Conservation (phyloP, 2,888 invertebrate species). For the Limnephilus lunatus region DNA sequence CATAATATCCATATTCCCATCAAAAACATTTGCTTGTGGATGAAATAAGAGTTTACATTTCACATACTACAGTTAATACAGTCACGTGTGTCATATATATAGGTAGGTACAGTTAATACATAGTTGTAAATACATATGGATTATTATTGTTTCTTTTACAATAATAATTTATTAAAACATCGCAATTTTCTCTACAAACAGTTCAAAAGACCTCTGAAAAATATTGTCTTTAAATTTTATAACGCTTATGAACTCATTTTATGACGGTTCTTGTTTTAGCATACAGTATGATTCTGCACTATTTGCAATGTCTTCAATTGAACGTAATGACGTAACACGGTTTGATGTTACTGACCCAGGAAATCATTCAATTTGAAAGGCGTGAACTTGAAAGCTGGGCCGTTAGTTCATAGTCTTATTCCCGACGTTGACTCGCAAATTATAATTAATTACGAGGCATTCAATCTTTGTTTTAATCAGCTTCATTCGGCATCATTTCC, state of each 20-base stretch:
- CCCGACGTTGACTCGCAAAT: background rate
- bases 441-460: background rate
- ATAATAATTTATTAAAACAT: no score
- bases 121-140: no score
- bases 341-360: background rate
- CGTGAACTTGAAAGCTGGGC: conserved; percentile 7
- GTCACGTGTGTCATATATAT: no score
- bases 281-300: background rate
- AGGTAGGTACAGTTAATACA: no score
- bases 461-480: conserved; percentile 19
- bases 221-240: no score
- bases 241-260: background rate
- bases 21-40: no score
- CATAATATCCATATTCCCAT: no score
- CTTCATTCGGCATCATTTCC: background rate
- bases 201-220: no score
- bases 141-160: no score
- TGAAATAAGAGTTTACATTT: no score
- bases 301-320: background rate
- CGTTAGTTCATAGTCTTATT: background rate
- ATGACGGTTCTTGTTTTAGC: background rate
- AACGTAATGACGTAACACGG: background rate
- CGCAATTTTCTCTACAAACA: no score
- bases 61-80: no score
- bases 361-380: background rate